Evolutionary conservation across 2,888 invertebrate species (phyloP), one percentile per base, ranked within the genome.

Genomic region (Drosophila crucigera): DNA sequence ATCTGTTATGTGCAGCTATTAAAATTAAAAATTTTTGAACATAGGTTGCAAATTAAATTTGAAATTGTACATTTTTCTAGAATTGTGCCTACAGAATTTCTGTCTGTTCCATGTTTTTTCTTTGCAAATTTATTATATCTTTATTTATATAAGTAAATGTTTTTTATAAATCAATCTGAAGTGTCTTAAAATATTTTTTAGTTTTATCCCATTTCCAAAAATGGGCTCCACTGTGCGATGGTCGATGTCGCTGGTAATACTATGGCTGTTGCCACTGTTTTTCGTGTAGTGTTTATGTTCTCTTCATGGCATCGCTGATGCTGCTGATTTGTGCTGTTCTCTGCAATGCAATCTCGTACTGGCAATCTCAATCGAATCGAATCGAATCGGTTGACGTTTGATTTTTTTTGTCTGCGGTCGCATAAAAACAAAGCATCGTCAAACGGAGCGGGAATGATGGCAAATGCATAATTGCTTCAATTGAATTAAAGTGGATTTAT

Each of bases 281-380:
- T 70, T 70, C 78, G 60, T 84, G 67, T 70, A 71, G 68, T 70
- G 73, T 66, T 69, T 82, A 68, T 68, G 74, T 82, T 72, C 76
- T 84, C 77, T 87, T 77, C 65, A 64, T 63, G 63, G 53, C 62
- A 58, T 28, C 55, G 68, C 78, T 62, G 73, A 58, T 53, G 73
- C 63, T 78, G 76, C 68, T 69, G 66, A 68, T 84, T 65, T 73
- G 64, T 54, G 50, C 41, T 52, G 66, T 79, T 69, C 70, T 58
- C 74, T 73, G 79, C 79, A 73, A 14, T 82, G 83, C 84, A 83
- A 76, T 83, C 47, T 47, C 73, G 65, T 69, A 79, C 63, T 61
- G 56, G 56, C 65, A 67, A 66, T 78, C 63, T 41, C 55, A 55
- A 62, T 70, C 60, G 43, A 71, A 16, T 47, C 22, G 43, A 47